Conservation (phyloP, 2,888 invertebrate species). For the Ophraella communa region DNA sequence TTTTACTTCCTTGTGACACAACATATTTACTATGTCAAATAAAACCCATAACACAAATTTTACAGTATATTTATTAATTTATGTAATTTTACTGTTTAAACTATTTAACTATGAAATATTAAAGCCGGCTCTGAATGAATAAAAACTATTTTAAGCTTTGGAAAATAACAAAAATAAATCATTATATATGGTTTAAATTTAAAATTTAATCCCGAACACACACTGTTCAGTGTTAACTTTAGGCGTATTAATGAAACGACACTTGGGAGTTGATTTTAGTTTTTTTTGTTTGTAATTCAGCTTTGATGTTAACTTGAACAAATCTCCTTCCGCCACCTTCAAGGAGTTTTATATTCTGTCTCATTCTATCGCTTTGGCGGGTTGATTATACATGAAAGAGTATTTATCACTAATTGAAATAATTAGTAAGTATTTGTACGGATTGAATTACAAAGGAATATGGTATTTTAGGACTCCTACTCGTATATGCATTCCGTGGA, state of each 20-base stretch:
- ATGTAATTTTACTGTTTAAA: too few species aligned
- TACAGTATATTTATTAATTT: too few species aligned
- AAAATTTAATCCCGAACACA: slow-evolving; percentile 15
- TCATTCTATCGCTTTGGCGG: not conserved
- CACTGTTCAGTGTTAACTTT: slow-evolving; percentile 15
- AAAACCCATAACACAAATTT: too few species aligned
- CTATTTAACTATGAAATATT: not conserved
- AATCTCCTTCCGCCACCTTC: slow-evolving; percentile 29
- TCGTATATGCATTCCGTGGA: not conserved
- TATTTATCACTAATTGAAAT: slow-evolving; percentile 6
- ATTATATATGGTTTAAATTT: slow-evolving; percentile 15
- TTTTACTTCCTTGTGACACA: too few species aligned
- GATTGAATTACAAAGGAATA: not conserved
- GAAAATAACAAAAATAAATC: slow-evolving; percentile 6
- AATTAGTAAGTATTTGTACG: slow-evolving; percentile 1
- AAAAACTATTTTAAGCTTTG: slow-evolving; percentile 7
- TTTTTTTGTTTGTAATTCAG: not conserved
- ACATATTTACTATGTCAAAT: too few species aligned
- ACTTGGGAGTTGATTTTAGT: slow-evolving; percentile 3
- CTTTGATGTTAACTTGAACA: slow-evolving; percentile 32
- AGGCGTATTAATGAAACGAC: slow-evolving; percentile 18
- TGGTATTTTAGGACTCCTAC: not conserved
- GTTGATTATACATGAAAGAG: slow-evolving; percentile 25
- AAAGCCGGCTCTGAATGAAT: not conserved
- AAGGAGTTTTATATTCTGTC: not conserved